Evolutionary conservation across 2,888 invertebrate species (phyloP).

Genomic region (Isotomurus palustris): DNA sequence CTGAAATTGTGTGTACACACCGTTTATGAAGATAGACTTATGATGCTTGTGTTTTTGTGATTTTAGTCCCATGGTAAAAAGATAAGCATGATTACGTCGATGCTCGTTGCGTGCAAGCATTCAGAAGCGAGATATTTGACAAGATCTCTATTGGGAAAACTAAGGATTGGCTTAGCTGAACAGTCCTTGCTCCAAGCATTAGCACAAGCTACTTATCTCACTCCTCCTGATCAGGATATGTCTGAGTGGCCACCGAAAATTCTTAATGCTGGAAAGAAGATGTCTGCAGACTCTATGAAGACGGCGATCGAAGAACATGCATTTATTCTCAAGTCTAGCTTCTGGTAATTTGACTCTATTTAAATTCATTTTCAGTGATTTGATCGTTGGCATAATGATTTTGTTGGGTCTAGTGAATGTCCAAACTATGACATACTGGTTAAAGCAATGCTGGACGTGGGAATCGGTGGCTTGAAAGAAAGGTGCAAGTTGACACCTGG

Average conservation of each 20-base stretch:
- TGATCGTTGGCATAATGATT: neutral
- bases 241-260: conserved; percentile 57
- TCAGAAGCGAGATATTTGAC: conserved; percentile 86
- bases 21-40: neutral
- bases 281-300: conserved; percentile 67
- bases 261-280: conserved; percentile 61
- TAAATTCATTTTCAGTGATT: neutral
- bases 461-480: conserved; percentile 66
- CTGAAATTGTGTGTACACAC: too few relatives aligned
- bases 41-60: neutral
- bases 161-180: conserved; percentile 94
- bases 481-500: conserved; percentile 85
- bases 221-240: conserved; percentile 64
- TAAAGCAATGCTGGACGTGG: conserved; percentile 69
- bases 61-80: conserved; percentile 60
- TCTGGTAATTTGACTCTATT: conserved; percentile 61
- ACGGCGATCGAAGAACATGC: conserved; percentile 67
- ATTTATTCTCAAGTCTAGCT: conserved; percentile 81
- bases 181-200: conserved; percentile 89
- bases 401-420: conserved; percentile 68
- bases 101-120: conserved; percentile 86
- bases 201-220: conserved; percentile 74
- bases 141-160: conserved; percentile 84
- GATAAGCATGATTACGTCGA: conserved; percentile 80
- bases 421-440: conserved; percentile 87